A percentile compares a stretch with the other conserved stretches of the same genome.
phyloP scores from a whole-genome alignment of 2,113 vertebrate genomes.

The Pelobates fuscus region DNA sequence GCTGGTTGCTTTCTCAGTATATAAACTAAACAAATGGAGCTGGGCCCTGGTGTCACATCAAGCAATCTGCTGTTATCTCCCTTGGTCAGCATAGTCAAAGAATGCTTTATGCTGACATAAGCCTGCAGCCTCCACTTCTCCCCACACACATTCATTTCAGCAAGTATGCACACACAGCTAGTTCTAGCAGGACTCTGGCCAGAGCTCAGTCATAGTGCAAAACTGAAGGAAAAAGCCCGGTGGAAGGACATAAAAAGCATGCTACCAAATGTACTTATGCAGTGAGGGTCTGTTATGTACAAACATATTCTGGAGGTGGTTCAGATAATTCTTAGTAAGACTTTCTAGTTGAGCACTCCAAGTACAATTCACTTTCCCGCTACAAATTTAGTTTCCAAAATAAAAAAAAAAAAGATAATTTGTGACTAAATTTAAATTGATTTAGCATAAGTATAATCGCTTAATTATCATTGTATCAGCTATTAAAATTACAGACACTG shows the following conservation, averaged over 20 bases:
- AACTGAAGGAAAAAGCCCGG: constrained; percentile 2
- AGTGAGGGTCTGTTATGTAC: background rate
- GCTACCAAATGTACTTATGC: background rate
- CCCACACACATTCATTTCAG: background rate
- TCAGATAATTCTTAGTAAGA: background rate
- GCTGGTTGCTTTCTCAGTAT: fast-evolving
- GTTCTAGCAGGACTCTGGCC: constrained; percentile 33
- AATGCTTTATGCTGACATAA: background rate
- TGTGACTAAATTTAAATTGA: too few species aligned
- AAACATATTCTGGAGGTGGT: background rate
- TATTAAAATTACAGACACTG: too few species aligned
- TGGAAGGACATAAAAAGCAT: constrained; percentile 1
- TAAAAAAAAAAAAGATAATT: too few species aligned
- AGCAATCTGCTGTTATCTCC: constrained; percentile 22
- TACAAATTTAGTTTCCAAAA: too few species aligned
- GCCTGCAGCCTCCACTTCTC: constrained; percentile 24
- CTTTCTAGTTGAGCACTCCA: too few species aligned
- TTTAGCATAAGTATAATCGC: too few species aligned
- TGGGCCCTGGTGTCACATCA: background rate
- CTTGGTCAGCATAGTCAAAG: constrained; percentile 13
- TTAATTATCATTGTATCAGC: too few species aligned
- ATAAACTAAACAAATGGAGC: background rate
- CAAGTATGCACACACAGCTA: constrained; percentile 27
- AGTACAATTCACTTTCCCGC: too few species aligned
- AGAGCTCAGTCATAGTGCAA: background rate